Conservation (phyloP, 2,888 invertebrate genomes). For the Vannuccia rotundouncinata region DNA sequence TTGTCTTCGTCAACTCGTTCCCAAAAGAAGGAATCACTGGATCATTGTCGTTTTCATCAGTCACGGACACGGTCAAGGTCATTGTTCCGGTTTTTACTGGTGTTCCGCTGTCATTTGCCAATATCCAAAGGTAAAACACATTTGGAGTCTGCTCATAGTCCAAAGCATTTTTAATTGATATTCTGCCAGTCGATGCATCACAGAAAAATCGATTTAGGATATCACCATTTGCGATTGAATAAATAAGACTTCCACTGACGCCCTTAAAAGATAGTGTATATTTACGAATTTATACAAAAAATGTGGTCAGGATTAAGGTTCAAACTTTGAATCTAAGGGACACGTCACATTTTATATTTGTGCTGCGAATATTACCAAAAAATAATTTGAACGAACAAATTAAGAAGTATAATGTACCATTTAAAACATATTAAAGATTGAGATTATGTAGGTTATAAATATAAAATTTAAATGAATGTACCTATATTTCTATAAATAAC, state of each 20-base stretch:
- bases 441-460: too few relatives aligned
- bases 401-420: too few relatives aligned
- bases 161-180: slow-evolving; percentile 4
- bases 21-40: background rate
- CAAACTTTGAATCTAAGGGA: too few relatives aligned
- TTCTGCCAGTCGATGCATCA: slow-evolving; percentile 1
- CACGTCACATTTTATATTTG: too few relatives aligned
- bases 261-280: slow-evolving; percentile 11
- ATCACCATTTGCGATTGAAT: background rate
- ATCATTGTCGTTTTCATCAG: slow-evolving; percentile 23
- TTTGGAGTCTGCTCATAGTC: slow-evolving; percentile 28
- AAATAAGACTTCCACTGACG: slow-evolving; percentile 6
- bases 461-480: too few relatives aligned
- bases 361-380: too few relatives aligned
- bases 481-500: too few relatives aligned
- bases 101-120: slow-evolving; percentile 7
- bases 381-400: too few relatives aligned
- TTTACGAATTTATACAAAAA: too few relatives aligned
- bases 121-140: background rate
- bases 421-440: too few relatives aligned
- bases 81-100: slow-evolving; percentile 18
- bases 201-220: background rate
- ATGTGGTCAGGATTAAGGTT: too few relatives aligned
- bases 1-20: slow-evolving; percentile 11
- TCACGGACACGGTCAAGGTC: slow-evolving; percentile 15